Percentiles rank a stretch among this genome's conserved stretches.
Conservation (phyloP, 2,797 vertebrate genomes). For the Pseudotriccus pelzelni region DNA sequence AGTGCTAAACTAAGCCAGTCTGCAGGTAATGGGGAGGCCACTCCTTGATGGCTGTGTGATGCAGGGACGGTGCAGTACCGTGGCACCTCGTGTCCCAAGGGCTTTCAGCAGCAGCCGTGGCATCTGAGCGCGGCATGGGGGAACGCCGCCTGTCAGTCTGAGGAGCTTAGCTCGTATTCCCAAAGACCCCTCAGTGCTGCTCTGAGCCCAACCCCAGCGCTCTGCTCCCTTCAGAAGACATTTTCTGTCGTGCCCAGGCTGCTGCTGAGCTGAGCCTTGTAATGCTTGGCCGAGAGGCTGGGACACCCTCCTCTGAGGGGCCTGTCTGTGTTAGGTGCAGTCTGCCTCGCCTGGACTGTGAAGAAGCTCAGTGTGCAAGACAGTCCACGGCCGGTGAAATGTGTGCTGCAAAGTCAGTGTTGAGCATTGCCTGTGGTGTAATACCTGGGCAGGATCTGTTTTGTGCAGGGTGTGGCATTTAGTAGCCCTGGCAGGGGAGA, state of each 20-base stretch:
- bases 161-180: background rate
- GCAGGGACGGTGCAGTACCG: background rate
- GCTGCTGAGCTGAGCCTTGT: background rate
- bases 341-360: background rate
- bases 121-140: background rate
- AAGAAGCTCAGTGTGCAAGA: background rate
- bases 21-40: background rate
- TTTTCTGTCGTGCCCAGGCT: background rate
- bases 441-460: background rate
- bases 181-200: background rate
- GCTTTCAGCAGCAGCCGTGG: background rate
- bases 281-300: accelerated
- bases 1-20: background rate
- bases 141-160: background rate
- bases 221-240: background rate
- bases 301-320: too few relatives aligned
- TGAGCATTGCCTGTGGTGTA: background rate
- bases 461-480: background rate
- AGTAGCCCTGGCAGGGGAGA: background rate
- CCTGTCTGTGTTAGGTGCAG: background rate
- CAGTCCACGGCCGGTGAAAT: background rate
- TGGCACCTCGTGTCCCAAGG: background rate
- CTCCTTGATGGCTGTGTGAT: background rate
- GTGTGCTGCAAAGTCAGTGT: background rate
- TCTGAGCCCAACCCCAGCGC: background rate